Evolutionary conservation across 1,140 invertebrate genomes (phyloP).

Genomic region (Bombus superbus): DNA sequence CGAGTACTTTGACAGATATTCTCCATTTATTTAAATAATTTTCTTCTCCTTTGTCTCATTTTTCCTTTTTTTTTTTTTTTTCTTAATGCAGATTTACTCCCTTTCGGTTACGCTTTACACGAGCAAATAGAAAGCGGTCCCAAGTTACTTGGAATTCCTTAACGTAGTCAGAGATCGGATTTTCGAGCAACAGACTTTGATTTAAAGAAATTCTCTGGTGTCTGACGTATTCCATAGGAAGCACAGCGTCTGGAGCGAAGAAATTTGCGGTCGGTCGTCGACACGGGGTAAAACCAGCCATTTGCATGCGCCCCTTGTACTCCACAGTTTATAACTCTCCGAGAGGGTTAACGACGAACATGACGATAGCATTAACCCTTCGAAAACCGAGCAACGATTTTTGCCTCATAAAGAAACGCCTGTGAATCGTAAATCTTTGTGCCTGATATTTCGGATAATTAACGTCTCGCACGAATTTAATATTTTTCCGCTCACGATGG

Average conservation of each 20-base stretch:
- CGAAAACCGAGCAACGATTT: conserved; percentile 6
- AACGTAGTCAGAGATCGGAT: neutral
- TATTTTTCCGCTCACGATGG: neutral
- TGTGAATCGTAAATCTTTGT: neutral
- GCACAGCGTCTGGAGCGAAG: neutral
- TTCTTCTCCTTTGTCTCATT: neutral
- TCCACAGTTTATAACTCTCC: conserved; percentile 39
- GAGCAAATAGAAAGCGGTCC: neutral
- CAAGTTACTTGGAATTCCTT: neutral
- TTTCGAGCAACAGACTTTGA: neutral
- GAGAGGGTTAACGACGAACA: conserved; percentile 22
- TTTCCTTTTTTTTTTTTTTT: too few species aligned
- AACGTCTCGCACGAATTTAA: neutral
- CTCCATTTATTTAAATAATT: neutral
- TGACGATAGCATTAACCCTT: conserved; percentile 17
- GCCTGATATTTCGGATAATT: neutral
- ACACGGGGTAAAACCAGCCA: conserved; percentile 41
- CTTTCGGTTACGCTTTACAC: neutral
- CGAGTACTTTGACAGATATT: neutral
- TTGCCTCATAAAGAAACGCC: neutral
- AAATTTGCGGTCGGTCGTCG: conserved; percentile 30
- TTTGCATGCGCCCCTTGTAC: conserved; percentile 54
- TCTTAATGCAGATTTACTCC: neutral
- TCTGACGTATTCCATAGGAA: neutral
- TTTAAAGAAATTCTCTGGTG: neutral